Evolutionary conservation across 2,113 vertebrate genomes (phyloP).

Genomic region (Anarhynchus alexandrinus): DNA sequence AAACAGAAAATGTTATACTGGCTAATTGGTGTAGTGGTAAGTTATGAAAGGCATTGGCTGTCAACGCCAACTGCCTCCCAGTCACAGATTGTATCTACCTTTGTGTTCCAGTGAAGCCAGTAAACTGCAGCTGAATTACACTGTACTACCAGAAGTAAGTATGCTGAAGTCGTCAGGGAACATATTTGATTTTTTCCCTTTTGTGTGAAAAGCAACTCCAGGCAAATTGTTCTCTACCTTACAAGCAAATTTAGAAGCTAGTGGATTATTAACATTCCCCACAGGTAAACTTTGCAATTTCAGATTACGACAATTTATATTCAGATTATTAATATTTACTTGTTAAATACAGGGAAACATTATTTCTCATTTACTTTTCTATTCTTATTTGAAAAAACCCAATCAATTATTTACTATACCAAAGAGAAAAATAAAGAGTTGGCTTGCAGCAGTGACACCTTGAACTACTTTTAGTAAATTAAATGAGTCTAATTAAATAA

Average conservation of each 20-base stretch:
- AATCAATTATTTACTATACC: neutral
- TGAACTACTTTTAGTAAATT: slow-evolving; percentile 9
- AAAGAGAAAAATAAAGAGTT: neutral
- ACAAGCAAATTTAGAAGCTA: neutral
- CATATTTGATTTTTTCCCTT: neutral
- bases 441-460: neutral
- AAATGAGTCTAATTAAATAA: neutral
- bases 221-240: neutral
- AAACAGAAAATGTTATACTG: neutral
- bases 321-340: neutral
- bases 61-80: neutral
- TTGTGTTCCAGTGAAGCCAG: accelerated
- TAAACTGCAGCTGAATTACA: neutral
- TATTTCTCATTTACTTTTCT: neutral
- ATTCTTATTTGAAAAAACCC: neutral
- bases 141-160: neutral
- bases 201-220: neutral
- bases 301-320: neutral
- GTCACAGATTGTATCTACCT: neutral
- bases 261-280: neutral
- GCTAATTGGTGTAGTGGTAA: neutral
- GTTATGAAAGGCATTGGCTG: neutral
- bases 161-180: neutral
- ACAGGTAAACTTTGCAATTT: neutral
- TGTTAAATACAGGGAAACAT: neutral